A percentile compares a stretch with the other conserved stretches of the same genome.
phyloP scores from a whole-genome alignment of 2,113 vertebrate species.

The Mixornis gularis region DNA sequence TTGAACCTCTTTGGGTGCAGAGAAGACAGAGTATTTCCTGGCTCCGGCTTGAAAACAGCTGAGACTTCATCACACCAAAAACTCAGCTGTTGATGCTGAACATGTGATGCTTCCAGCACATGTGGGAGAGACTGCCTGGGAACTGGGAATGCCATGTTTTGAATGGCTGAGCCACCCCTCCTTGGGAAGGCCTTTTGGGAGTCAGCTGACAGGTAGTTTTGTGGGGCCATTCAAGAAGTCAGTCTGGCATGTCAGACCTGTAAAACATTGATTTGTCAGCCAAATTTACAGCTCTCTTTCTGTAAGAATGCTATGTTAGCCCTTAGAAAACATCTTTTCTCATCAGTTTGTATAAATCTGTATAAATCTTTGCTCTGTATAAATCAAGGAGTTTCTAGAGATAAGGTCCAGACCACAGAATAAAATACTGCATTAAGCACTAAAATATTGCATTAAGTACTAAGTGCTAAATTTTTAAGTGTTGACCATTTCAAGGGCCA shows the following conservation, averaged over 20 bases:
- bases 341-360: not conserved
- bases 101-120: not conserved
- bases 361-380: not conserved
- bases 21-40: not conserved
- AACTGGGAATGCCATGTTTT: not conserved
- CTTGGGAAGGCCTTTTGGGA: not conserved
- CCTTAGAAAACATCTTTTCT: not conserved
- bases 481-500: not conserved
- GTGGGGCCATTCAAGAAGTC: not conserved
- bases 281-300: not conserved
- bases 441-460: not conserved
- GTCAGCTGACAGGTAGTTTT: not conserved
- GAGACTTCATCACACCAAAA: not conserved
- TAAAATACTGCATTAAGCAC: not conserved
- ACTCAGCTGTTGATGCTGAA: not conserved
- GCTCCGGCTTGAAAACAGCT: constrained; percentile 13
- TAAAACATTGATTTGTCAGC: not conserved
- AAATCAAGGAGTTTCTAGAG: not conserved
- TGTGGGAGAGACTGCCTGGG: not conserved
- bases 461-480: not conserved
- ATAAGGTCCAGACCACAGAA: not conserved
- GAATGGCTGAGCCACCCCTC: not conserved
- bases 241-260: not conserved
- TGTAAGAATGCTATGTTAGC: not conserved
- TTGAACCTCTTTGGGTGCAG: not conserved